Evolutionary conservation across 2,113 vertebrate species (phyloP), one percentile per base, ranked within the genome.

Genomic region (Neoarius graeffei): DNA sequence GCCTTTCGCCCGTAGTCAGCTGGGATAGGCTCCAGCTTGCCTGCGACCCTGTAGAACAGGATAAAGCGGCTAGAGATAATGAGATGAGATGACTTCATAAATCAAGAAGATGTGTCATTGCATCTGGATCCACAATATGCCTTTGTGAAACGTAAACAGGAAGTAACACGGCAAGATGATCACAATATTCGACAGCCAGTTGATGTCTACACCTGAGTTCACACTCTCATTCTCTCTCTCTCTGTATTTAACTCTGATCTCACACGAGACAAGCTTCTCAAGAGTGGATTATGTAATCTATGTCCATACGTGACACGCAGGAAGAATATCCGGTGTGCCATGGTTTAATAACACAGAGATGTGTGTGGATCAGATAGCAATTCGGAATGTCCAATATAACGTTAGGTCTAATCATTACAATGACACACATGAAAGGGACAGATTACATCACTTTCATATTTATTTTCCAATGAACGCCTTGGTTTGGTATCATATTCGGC

Each of bases 321-420:
- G 84, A 86, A 77, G 88, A 77, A 81, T 81, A 84, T 88, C 88
- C 59, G 50, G 57, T 35, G 20, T 14, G 52, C 42, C 23, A 54
- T 42, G 85, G 88, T 88, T 89, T 82, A 88, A 88, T 85, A 89
- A 77, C 73, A 71, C 74, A 69, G 80, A 85, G 64, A 82, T 54
- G 81, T 67, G 64, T n/a, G 81, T 50, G 73, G 42, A 82, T 59
- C 59, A 52, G 86, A 86, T 89, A 87, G 77, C 74, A 73, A 86
- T 82, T 62, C 81, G 64, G 87, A 17, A 57, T 15, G 8, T 30
- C 19, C 19, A 30, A n/a, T 54, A 73, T 84, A 54, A 67, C 57
- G 30, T 30, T 30, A 30, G 30, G 30, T 30, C 30, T 30, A 30
- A 30, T 30, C 30, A 30, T 30, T 30, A 30, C 30, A 74, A 64